Conservation (phyloP, 2,888 invertebrate genomes). For the Biston betularia region DNA sequence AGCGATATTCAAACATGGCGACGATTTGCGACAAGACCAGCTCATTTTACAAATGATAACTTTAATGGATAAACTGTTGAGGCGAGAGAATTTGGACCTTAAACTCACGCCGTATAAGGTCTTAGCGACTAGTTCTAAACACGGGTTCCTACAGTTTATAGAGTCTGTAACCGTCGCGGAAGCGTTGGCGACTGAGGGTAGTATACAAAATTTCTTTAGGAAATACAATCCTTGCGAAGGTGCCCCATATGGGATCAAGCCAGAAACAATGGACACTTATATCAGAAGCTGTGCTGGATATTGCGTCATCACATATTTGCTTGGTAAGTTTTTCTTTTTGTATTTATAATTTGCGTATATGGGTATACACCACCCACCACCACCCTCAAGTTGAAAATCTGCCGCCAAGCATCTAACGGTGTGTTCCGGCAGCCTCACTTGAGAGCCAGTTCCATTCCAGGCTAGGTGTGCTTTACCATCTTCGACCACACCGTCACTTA, state of each 20-base stretch:
- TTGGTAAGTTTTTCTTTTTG: conserved; percentile 79
- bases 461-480: no score
- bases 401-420: no score
- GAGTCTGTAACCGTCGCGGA: conserved; percentile 97
- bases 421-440: no score
- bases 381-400: no score
- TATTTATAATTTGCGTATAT: no score
- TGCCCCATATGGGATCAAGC: conserved; percentile 95
- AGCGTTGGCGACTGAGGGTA: conserved; percentile 94
- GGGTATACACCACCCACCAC: no score
- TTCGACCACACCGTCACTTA: no score
- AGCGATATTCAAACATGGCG: conserved; percentile 99
- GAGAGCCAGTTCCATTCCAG: no score
- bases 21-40: conserved; percentile 98
- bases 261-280: conserved; percentile 99
- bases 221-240: conserved; percentile 95
- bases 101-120: conserved; percentile 97
- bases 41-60: conserved; percentile 99
- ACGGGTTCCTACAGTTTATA: conserved; percentile 98
- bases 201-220: conserved; percentile 96
- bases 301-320: conserved; percentile 98
- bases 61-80: conserved; percentile 97
- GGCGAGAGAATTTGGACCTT: conserved; percentile 97
- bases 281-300: conserved; percentile 98
- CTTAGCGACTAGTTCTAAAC: conserved; percentile 97